Conservation (phyloP, 1,140 invertebrate species). For the Chironomus tepperi region DNA sequence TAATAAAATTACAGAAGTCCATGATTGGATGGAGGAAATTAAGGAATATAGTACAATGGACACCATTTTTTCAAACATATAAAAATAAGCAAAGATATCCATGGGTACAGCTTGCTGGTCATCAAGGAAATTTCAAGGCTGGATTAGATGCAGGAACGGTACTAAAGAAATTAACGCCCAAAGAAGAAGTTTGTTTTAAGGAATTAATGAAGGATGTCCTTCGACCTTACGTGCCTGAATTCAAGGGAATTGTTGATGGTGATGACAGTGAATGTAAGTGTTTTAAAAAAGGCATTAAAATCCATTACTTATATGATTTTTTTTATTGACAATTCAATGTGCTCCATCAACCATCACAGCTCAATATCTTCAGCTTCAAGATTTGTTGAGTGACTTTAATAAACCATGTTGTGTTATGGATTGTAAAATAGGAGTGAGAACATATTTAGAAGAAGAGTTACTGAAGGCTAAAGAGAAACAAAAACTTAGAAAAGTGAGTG, state of each 20-base stretch:
- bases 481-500: constrained; percentile 70
- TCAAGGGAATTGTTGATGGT: constrained; percentile 70
- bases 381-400: constrained; percentile 81
- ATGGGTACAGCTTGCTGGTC: constrained; percentile 90
- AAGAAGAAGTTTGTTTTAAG: constrained; percentile 81
- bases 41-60: constrained; percentile 88
- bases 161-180: constrained; percentile 81
- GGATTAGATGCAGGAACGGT: constrained; percentile 88
- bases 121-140: constrained; percentile 90
- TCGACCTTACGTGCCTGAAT: constrained; percentile 82
- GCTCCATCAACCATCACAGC: constrained; percentile 39
- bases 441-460: constrained; percentile 90
- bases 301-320: background rate
- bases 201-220: constrained; percentile 81
- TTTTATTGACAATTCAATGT: constrained; percentile 42
- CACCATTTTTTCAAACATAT: constrained; percentile 93
- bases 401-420: constrained; percentile 88
- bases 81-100: constrained; percentile 84
- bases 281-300: background rate
- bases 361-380: constrained; percentile 79
- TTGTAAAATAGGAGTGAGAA: constrained; percentile 90
- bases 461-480: constrained; percentile 91
- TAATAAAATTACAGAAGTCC: constrained; percentile 2
- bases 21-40: constrained; percentile 75
- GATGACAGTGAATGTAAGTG: constrained; percentile 73